A percentile compares a stretch with the other conserved stretches of the same genome.
phyloP scores from a whole-genome alignment of 2,888 invertebrate species.

The Ormia ochracea region DNA sequence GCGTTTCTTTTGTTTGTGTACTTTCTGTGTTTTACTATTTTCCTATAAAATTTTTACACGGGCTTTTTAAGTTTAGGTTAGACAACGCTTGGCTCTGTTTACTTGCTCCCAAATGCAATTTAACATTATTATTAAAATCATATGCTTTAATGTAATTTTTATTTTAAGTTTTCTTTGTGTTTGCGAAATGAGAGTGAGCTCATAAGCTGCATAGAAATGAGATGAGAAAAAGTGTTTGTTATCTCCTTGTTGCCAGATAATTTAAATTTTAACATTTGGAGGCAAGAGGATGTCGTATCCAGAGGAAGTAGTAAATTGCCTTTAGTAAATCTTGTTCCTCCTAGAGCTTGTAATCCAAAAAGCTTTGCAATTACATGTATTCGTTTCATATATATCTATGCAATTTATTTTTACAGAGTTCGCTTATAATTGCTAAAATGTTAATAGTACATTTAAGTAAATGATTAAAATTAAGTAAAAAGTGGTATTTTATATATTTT shows the following conservation, averaged over 20 bases:
- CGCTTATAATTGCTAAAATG: too few relatives aligned
- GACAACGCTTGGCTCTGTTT: slow-evolving; percentile 14
- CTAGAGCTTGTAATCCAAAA: too few relatives aligned
- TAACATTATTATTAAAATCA: slow-evolving; percentile 1
- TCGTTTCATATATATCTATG: too few relatives aligned
- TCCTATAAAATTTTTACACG: background rate
- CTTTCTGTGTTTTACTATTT: background rate
- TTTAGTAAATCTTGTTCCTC: too few relatives aligned
- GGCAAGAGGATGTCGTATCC: too few relatives aligned
- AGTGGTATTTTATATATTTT: too few relatives aligned
- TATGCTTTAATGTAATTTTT: slow-evolving; percentile 53
- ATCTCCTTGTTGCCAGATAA: background rate
- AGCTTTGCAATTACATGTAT: too few relatives aligned
- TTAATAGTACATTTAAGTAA: too few relatives aligned
- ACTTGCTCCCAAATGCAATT: slow-evolving; percentile 4
- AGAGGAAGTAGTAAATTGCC: too few relatives aligned
- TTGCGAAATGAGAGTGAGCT: slow-evolving; percentile 11
- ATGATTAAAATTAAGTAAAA: too few relatives aligned
- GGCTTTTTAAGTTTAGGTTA: background rate
- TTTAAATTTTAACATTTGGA: background rate
- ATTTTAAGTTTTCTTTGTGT: background rate
- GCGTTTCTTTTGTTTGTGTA: background rate
- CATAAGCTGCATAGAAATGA: background rate
- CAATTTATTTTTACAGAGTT: too few relatives aligned
- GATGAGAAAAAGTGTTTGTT: background rate